These are phyloP conservation scores for Cinclus cinclus DNA, from an alignment of 2,113 vertebrate genomes.

Conservation along the genomic window DNA sequence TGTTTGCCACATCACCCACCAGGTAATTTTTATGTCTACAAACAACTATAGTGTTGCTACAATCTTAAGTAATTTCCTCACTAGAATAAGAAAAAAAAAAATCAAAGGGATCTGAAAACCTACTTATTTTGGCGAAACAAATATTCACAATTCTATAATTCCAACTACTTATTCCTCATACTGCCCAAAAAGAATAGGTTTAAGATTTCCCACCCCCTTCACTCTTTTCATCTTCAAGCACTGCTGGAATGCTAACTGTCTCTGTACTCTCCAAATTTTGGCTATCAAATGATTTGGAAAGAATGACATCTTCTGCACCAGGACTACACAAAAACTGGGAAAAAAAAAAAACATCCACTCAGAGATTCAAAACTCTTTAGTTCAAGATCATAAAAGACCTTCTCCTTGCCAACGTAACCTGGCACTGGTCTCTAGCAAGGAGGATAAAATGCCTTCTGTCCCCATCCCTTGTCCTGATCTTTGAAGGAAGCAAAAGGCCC, in stretches of 20 bases:
- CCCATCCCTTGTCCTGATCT: background rate
- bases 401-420: background rate
- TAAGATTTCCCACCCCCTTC: background rate
- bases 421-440: background rate
- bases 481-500: background rate
- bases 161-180: background rate
- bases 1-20: fast-evolving
- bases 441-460: background rate
- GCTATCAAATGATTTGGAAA: background rate
- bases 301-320: background rate
- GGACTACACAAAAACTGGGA: background rate
- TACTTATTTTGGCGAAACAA: background rate
- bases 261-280: background rate
- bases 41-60: background rate
- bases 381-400: background rate
- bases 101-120: background rate
- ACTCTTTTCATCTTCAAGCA: background rate
- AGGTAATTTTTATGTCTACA: background rate
- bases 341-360: background rate
- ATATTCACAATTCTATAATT: background rate
- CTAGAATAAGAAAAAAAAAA: background rate
- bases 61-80: background rate
- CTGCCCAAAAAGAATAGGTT: background rate
- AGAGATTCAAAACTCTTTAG: background rate
- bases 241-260: background rate